phyloP scores from a whole-genome alignment of 2,797 vertebrate genomes.

The Channallabes apus region DNA sequence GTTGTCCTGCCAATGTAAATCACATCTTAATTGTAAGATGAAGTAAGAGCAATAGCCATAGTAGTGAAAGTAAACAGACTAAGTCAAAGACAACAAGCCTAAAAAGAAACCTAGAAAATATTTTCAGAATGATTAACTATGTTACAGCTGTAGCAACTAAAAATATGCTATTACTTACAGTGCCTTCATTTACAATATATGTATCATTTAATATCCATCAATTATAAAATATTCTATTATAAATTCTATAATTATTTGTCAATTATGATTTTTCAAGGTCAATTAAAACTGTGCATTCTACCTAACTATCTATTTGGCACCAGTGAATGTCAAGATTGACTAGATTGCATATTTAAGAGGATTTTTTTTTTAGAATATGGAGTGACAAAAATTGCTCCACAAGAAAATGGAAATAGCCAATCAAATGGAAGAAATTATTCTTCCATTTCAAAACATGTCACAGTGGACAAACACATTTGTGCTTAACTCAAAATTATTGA shows the following conservation, averaged over 20 bases:
- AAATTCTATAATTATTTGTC: not conserved
- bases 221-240: too few relatives aligned
- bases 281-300: not conserved
- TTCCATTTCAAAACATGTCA: slow-evolving; percentile 12
- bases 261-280: too few relatives aligned
- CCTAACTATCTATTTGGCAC: not conserved
- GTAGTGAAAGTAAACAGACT: not conserved
- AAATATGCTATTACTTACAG: not conserved
- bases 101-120: not conserved
- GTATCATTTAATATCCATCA: not conserved
- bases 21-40: not conserved
- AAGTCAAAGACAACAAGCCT: not conserved
- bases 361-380: not conserved
- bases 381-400: slow-evolving; percentile 3
- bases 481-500: slow-evolving; percentile 11
- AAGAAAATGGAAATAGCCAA: not conserved
- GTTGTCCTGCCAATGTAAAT: not conserved
- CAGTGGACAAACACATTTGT: not conserved
- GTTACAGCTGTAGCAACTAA: not conserved
- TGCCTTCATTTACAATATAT: not conserved
- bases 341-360: not conserved
- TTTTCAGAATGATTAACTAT: not conserved
- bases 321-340: not conserved
- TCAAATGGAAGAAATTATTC: slow-evolving; percentile 15
- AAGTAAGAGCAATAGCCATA: not conserved